These are phyloP conservation scores for Eupsittula cactorum DNA, from an alignment of 2,113 vertebrate species.

Conservation along the genomic window DNA sequence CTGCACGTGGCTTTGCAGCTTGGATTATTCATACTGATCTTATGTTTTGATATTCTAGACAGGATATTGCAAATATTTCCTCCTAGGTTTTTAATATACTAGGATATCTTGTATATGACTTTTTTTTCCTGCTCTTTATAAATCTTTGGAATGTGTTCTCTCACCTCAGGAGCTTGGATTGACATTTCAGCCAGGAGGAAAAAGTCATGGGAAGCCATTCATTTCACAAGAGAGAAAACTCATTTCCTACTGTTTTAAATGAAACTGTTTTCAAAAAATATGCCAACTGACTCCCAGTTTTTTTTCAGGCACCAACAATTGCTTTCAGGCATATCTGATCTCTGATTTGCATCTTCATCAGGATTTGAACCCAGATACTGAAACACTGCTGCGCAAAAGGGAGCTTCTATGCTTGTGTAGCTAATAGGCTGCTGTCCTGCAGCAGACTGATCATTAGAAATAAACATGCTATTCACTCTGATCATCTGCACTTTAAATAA, in stretches of 20 bases:
- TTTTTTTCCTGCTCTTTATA: neutral
- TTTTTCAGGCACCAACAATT: neutral
- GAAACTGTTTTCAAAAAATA: neutral
- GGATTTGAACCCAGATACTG: neutral
- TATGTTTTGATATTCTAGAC: slow-evolving; percentile 36
- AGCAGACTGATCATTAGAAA: neutral
- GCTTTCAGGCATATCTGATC: neutral
- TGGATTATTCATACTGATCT: neutral
- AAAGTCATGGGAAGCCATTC: neutral
- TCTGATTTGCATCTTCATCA: neutral
- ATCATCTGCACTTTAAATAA: neutral
- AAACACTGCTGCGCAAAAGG: neutral
- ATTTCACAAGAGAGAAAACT: neutral
- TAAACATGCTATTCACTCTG: neutral
- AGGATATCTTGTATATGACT: neutral
- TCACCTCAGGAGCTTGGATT: neutral
- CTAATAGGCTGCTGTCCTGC: neutral
- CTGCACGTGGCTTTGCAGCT: neutral
- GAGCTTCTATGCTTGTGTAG: neutral
- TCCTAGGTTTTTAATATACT: slow-evolving; percentile 63
- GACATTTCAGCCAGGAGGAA: slow-evolving; percentile 36
- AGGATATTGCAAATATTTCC: slow-evolving; percentile 69
- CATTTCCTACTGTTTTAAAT: slow-evolving; percentile 33
- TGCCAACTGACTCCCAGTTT: neutral
- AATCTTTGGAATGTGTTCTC: neutral